A percentile compares a stretch with the other conserved stretches of the same genome.
Conservation (phyloP, 2,113 vertebrate species). For the Colius striatus region DNA sequence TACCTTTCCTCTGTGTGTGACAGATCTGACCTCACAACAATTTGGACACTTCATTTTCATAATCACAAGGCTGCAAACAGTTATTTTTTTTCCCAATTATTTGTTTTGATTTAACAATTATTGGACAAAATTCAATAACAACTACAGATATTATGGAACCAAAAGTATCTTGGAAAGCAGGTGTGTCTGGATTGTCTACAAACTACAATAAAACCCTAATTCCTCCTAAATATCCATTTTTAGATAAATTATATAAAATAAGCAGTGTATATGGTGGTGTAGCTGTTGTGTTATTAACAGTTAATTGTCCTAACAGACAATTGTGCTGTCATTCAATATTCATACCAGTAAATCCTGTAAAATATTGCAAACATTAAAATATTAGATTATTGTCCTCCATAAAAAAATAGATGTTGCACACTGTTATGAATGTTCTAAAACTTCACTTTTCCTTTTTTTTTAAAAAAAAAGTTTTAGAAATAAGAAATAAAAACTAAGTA, state of each 20-base stretch:
- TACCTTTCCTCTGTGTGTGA: background rate
- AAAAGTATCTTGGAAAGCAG: background rate
- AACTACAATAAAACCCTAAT: background rate
- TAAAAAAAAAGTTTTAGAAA: background rate
- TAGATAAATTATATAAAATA: background rate
- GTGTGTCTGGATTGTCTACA: background rate
- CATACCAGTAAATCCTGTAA: background rate
- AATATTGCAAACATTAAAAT: background rate
- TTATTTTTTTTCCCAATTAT: background rate
- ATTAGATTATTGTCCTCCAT: background rate
- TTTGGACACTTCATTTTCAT: background rate
- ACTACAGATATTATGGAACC: background rate
- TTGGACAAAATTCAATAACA: background rate
- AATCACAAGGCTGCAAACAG: background rate
- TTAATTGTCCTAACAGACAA: background rate
- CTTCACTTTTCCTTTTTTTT: background rate
- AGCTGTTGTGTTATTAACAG: background rate
- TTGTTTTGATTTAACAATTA: background rate
- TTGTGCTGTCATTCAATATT: conserved; percentile 1
- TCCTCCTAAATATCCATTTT: background rate
- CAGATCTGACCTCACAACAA: background rate
- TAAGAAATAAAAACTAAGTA: background rate
- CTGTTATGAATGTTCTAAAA: background rate
- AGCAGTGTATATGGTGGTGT: background rate
- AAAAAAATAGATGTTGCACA: background rate